A percentile compares a stretch with the other conserved stretches of the same genome.
These are phyloP conservation scores for Pseudopipra pipra DNA, from an alignment of 2,113 vertebrate species.

Conservation along the genomic window DNA sequence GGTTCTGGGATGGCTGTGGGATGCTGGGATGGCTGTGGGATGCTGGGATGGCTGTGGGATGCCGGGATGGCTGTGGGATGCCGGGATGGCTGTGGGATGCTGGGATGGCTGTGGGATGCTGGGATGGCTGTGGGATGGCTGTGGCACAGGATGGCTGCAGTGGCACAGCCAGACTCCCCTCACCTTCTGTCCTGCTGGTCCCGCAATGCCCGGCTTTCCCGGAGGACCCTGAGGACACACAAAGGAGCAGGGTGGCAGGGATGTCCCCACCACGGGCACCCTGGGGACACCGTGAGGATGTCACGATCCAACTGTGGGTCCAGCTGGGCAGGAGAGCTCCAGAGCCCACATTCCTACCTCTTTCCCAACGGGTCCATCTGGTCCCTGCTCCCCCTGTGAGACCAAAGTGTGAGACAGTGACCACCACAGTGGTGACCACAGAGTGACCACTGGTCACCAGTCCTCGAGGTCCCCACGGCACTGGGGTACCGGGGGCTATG, in stretches of 20 bases:
- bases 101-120: no score
- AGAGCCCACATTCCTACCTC: not conserved
- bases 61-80: no score
- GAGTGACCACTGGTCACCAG: not conserved
- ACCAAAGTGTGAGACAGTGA: accelerated
- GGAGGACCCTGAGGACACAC: constrained; percentile 77
- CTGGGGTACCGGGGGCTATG: accelerated
- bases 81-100: no score
- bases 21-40: no score
- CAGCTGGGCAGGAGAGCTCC: accelerated
- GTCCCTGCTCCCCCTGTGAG: constrained; percentile 82
- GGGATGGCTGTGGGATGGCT: no score
- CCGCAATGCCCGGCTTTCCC: constrained; percentile 80
- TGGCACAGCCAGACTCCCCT: not conserved
- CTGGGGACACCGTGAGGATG: not conserved
- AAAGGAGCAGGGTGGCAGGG: not conserved
- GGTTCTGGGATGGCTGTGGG: no score
- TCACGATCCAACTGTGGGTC: accelerated
- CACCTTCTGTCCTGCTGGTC: constrained; percentile 87
- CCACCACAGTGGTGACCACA: accelerated
- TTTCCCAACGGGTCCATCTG: not conserved
- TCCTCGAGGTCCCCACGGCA: accelerated
- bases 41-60: no score
- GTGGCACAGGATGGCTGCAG: accelerated
- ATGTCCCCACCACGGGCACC: not conserved